Percentiles rank a stretch among this genome's conserved stretches.
These are phyloP conservation scores for Thelaira solivaga DNA, from an alignment of 2,888 invertebrate species.

Conservation along the genomic window DNA sequence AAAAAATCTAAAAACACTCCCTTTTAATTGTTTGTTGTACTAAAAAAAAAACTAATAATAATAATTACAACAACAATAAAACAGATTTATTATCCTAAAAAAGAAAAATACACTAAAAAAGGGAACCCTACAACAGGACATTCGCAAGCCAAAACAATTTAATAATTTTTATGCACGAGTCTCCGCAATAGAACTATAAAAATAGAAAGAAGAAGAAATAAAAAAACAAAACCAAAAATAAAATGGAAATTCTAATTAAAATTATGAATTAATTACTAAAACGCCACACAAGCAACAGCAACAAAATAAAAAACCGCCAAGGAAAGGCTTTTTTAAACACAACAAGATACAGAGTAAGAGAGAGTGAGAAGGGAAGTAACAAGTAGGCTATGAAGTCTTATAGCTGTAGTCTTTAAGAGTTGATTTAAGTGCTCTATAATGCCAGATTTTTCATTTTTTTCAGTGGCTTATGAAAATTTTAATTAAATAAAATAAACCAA, in stretches of 20 bases:
- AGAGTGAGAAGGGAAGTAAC: neutral
- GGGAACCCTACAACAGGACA: neutral
- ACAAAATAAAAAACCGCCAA: too few species aligned
- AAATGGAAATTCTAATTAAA: conserved; percentile 72
- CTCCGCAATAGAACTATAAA: conserved; percentile 60
- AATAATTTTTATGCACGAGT: conserved; percentile 74
- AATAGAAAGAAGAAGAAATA: conserved; percentile 46
- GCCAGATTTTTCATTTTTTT: neutral
- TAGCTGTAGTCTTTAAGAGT: too few species aligned
- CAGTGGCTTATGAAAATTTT: conserved; percentile 13
- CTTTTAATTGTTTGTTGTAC: conserved; percentile 8
- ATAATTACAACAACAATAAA: conserved; percentile 48
- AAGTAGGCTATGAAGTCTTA: neutral
- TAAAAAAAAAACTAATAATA: conserved; percentile 44
- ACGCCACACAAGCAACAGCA: neutral
- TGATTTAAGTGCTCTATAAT: too few species aligned
- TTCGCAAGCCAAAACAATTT: conserved; percentile 68
- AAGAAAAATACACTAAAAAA: conserved; percentile 60
- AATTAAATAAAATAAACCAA: conserved; percentile 40
- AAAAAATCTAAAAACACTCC: too few species aligned
- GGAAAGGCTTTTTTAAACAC: neutral
- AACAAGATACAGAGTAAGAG: neutral
- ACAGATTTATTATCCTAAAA: conserved; percentile 63
- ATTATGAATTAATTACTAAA: conserved; percentile 72
- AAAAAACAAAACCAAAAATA: conserved; percentile 61